phyloP scores from a whole-genome alignment of 1,140 invertebrate species.

The Kradibia gibbosae region DNA sequence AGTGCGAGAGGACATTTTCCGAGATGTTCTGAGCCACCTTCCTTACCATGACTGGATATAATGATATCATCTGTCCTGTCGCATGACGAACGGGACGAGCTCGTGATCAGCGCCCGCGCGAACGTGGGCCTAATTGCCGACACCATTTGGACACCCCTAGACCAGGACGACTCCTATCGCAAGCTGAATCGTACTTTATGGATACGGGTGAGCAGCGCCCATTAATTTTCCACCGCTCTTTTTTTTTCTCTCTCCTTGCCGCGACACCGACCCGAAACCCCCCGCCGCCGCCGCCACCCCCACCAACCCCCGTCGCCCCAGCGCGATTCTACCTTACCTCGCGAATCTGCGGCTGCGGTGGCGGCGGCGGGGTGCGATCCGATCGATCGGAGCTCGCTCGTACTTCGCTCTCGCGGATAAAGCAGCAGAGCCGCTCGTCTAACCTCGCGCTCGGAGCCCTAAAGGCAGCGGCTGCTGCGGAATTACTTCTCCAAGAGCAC shows the following conservation, averaged over 20 bases:
- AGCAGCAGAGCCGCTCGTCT: too few relatives aligned
- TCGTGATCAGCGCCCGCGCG: slow-evolving; percentile 64
- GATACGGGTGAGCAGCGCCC: slow-evolving; percentile 59
- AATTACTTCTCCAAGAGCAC: too few relatives aligned
- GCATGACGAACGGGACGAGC: slow-evolving; percentile 58
- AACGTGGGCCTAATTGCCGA: slow-evolving; percentile 67
- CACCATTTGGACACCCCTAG: slow-evolving; percentile 62
- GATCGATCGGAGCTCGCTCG: background rate
- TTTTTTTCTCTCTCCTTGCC: background rate
- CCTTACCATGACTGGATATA: slow-evolving; percentile 53
- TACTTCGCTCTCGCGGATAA: too few relatives aligned
- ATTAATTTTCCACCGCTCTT: background rate
- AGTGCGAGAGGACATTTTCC: background rate
- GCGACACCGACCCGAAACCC: background rate
- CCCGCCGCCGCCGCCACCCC: background rate
- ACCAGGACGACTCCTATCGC: slow-evolving; percentile 59
- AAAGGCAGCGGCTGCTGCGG: too few relatives aligned
- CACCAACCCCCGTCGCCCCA: background rate
- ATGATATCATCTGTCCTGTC: slow-evolving; percentile 65
- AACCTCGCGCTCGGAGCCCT: too few relatives aligned
- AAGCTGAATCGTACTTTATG: slow-evolving; percentile 65
- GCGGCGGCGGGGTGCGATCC: background rate
- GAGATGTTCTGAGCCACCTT: slow-evolving; percentile 4
- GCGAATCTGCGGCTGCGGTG: background rate
- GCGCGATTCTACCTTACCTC: background rate